Evolutionary conservation across 2,113 vertebrate genomes (phyloP), one percentile per base, ranked within the genome.

Genomic region (Bos javanicus): DNA sequence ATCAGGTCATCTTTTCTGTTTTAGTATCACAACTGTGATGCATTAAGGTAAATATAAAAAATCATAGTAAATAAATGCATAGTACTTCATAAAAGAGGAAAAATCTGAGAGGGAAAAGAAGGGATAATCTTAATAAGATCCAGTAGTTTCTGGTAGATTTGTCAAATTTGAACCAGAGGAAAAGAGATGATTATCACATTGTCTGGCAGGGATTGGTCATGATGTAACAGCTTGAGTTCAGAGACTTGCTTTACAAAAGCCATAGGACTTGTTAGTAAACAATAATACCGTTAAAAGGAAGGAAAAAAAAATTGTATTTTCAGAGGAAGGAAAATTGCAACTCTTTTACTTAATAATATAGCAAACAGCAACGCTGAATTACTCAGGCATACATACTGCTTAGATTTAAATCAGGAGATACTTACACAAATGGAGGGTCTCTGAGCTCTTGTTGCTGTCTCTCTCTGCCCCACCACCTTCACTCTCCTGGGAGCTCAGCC

Each of bases 221-320:
- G 74, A 92, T 50, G 33, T 59, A 92, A 95, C 21, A 80, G 39
- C 21, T 91, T 96, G 76, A 81, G 15, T 89, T 83, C 39, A 46
- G n/a, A 96, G 43, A 93, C 80, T 88, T 91, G 60, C 16, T 95
- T 93, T 84, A 16, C 7, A 26, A 95, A 94, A 93, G 30, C 26
- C 28, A 4, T 54, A 90, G 87, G 36, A 82, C 33, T 88, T 92
- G 82, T 96, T 83, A 97, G 82, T 33, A 95, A 94, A 93, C 62
- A 95, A 59, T 36, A 39, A 93, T 60, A 95, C 14, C 30, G 1
- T 80, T 84, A 87, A 80, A 82, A 46, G n/a, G n/a, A 91, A 62
- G 19, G 14, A 2, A 23, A 39, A 57, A 57, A 93, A 74, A 19
- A 23, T 11, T 5, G 39, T 39, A 46, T 52, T 26, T 78, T 7